phyloP scores from a whole-genome alignment of 2,888 invertebrate genomes.

The Norana najaformis region DNA sequence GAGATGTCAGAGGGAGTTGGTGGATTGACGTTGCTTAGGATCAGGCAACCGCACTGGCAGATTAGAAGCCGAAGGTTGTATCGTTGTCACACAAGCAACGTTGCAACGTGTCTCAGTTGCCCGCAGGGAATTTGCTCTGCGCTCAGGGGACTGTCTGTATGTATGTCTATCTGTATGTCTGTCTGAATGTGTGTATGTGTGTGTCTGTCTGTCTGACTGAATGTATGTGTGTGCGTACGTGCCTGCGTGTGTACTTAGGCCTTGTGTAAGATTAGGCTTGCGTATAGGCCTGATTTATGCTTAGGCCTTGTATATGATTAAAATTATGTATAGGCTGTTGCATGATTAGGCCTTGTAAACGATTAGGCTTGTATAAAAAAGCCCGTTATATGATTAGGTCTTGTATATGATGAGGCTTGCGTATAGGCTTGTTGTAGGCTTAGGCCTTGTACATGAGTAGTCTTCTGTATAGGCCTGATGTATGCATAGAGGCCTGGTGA shows the following conservation, averaged over 20 bases:
- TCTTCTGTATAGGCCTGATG: neutral
- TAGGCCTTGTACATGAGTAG: neutral
- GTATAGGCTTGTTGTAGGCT: too few relatives aligned
- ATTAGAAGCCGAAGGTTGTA: neutral
- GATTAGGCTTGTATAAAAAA: too few relatives aligned
- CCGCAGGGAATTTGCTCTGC: neutral
- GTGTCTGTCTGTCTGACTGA: neutral
- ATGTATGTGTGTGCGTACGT: neutral
- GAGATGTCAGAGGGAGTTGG: neutral
- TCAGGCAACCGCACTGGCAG: neutral
- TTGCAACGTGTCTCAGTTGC: constrained; percentile 13
- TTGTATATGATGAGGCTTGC: too few relatives aligned
- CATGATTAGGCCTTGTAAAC: neutral
- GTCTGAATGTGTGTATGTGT: neutral
- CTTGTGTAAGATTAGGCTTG: too few relatives aligned
- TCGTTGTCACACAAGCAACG: neutral
- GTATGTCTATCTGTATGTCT: neutral
- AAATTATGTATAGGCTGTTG: neutral
- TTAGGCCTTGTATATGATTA: neutral
- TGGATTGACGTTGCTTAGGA: constrained; percentile 5
- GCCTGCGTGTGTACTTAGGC: neutral
- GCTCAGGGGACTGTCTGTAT: neutral
- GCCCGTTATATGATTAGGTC: too few relatives aligned
- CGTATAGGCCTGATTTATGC: too few relatives aligned
- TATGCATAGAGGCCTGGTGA: neutral